Evolutionary conservation across 2,113 vertebrate species (phyloP).

Genomic region (Noturus placidus): DNA sequence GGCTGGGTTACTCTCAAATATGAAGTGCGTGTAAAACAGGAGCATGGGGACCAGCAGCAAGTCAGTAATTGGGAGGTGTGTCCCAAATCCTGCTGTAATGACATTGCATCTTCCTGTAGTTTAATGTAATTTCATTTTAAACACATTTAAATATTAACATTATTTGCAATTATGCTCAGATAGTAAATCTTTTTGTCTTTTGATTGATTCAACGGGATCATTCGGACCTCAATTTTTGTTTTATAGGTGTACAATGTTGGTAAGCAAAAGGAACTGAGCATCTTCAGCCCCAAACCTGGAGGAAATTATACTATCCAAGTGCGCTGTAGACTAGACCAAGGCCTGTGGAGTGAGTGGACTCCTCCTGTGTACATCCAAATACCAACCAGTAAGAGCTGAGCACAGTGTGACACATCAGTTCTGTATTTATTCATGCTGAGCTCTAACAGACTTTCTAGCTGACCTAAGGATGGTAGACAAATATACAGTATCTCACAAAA

Average conservation of each 20-base stretch:
- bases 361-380: slow-evolving; percentile 51
- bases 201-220: not conserved
- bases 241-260: slow-evolving; percentile 75
- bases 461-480: not conserved
- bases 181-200: not conserved
- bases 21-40: slow-evolving; percentile 73
- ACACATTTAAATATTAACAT: not conserved
- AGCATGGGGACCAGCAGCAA: slow-evolving; percentile 54
- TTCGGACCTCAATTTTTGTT: not conserved
- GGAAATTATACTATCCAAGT: slow-evolving; percentile 78
- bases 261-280: slow-evolving; percentile 74
- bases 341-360: slow-evolving; percentile 76
- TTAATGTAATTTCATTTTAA: not conserved
- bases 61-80: slow-evolving; percentile 77
- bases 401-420: not conserved
- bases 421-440: not conserved
- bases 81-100: not conserved
- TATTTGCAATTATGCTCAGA: not conserved
- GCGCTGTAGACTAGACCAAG: slow-evolving; percentile 80
- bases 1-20: slow-evolving; percentile 80
- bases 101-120: not conserved
- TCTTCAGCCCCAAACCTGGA: slow-evolving; percentile 77
- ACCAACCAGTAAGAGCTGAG: slow-evolving; percentile 62
- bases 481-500: too few species aligned
- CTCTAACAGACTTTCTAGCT: not conserved